Conservation (phyloP, 2,797 vertebrate genomes). For the Carduelis carduelis region DNA sequence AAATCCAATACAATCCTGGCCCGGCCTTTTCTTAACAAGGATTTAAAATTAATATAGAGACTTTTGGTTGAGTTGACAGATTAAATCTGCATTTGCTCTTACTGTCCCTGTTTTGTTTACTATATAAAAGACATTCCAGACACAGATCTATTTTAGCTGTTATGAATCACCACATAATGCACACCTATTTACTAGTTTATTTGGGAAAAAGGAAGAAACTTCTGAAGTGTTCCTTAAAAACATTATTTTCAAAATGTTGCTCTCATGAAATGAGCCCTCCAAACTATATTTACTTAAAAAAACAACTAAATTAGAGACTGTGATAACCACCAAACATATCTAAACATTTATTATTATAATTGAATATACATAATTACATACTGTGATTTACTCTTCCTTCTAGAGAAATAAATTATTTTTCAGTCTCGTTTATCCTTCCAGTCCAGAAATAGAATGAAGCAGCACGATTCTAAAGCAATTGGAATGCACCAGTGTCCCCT, state of each 20-base stretch:
- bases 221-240: constrained; percentile 30
- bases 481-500: constrained; percentile 37
- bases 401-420: constrained; percentile 63
- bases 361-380: constrained; percentile 67
- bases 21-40: not conserved
- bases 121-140: not conserved
- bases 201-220: constrained; percentile 34
- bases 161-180: not conserved
- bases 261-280: not conserved
- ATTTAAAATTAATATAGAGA: not conserved
- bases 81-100: not conserved
- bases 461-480: not conserved
- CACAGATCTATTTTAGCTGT: not conserved
- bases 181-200: constrained; percentile 42
- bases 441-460: constrained; percentile 14
- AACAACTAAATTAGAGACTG: constrained; percentile 55
- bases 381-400: constrained; percentile 64
- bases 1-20: not conserved
- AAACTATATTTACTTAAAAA: constrained; percentile 51
- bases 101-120: constrained; percentile 16
- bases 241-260: constrained; percentile 5
- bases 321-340: constrained; percentile 64
- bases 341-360: constrained; percentile 69
- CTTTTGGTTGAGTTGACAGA: not conserved
- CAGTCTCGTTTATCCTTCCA: constrained; percentile 20